Base-by-base conservation (phyloP, 2,113 vertebrate species). In the Strigops habroptila region DNA sequence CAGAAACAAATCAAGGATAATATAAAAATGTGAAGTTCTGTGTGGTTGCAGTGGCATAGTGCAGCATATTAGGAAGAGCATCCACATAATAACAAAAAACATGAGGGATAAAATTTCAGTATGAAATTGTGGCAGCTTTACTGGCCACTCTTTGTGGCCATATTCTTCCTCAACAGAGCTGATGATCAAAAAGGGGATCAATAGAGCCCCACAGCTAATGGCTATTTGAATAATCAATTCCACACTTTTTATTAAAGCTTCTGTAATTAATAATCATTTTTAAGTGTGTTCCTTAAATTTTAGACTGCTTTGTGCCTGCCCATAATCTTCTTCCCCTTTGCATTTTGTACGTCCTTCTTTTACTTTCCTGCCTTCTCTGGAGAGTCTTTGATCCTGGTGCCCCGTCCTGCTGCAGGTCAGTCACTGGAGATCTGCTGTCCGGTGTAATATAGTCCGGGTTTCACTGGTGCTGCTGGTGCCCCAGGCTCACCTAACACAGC, bases 371-470 rank as follows among this genome's bases (percentile, higher is more conserved):
- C 17, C 30, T 35, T 41, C 13, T 59, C 18, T 14, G 24, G 8
- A 18, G 19, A 25, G 5, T 10, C 5, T 25, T n/a, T 0, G 0
- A 0, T 39, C 25, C n/a, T 2, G 5, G 8, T 0, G 3, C 28
- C 43, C 69, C 12, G 2, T 57, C 49, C 75, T 30, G 37, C 46
- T 52, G 33, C 2, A 4, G 24, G 44, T 24, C 10, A 8, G 2
- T 57, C n/a, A 33, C 19, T 13, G 44, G 44, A 60, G 60, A 18
- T 49, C 25, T 33, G 16, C 59, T 31, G 19, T 11, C 14, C 4
- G 1, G 9, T 14, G 30, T 18, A 13, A 22, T 1, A 18, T 27
- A 8, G 33, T 10, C 31, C 18, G 3, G 73, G 31, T 37, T 57
- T 35, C 65, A 13, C 55, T 2, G 6, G 25, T 5, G 35, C 64